These are phyloP conservation scores for Cynoglossus semilaevis DNA, from an alignment of 2,113 vertebrate species.

Conservation along the genomic window DNA sequence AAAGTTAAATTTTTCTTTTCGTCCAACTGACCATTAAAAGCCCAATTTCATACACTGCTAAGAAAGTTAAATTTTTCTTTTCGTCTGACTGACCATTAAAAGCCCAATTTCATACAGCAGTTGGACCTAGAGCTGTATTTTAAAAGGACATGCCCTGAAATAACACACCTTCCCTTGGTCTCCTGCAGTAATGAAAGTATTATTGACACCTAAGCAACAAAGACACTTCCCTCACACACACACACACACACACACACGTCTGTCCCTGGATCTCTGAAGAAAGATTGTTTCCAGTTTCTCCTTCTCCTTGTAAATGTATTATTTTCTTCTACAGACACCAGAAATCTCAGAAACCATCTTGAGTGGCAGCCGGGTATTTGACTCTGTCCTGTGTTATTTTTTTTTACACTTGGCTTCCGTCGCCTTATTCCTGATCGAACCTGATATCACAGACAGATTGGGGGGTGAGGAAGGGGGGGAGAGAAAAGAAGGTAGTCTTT, in stretches of 20 bases:
- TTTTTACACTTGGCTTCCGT: conserved; percentile 45
- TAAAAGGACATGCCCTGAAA: too few relatives aligned
- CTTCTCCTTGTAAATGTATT: conserved; percentile 3
- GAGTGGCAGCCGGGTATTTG: conserved; percentile 52
- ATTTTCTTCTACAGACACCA: conserved; percentile 1
- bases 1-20: too few relatives aligned
- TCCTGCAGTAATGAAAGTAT: background rate
- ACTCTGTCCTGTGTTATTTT: conserved; percentile 32
- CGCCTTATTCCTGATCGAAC: conserved; percentile 56
- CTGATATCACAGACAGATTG: conserved; percentile 60
- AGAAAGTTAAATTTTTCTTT: too few relatives aligned
- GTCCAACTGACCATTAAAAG: too few relatives aligned
- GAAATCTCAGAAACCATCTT: conserved; percentile 46
- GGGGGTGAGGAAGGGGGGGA: conserved; percentile 17
- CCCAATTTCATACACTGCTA: too few relatives aligned
- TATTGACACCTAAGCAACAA: background rate
- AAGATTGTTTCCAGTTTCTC: background rate
- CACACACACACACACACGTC: too few relatives aligned
- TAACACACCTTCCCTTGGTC: background rate
- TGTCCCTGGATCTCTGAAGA: background rate
- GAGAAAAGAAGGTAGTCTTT: conserved; percentile 53
- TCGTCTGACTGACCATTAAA: too few relatives aligned
- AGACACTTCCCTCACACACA: too few relatives aligned
- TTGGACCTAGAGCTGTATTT: too few relatives aligned
- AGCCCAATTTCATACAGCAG: too few relatives aligned